Percentiles rank a stretch among this genome's conserved stretches.
Conservation (phyloP, 2,113 vertebrate species). For the Hucho hucho region DNA sequence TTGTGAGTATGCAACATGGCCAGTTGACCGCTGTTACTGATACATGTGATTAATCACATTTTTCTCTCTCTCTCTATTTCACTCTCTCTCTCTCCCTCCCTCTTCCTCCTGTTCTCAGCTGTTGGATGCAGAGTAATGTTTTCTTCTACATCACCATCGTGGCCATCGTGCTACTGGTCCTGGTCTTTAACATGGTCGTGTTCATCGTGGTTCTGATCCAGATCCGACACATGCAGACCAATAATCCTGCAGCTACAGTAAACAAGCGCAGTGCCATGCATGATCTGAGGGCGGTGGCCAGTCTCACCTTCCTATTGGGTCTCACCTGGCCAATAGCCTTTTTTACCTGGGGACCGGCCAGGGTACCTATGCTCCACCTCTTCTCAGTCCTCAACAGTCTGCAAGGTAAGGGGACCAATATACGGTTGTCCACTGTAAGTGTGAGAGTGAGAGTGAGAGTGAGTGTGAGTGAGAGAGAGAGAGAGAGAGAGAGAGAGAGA, state of each 20-base stretch:
- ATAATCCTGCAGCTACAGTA: conserved; percentile 53
- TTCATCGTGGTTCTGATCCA: conserved; percentile 83
- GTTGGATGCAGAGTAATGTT: conserved; percentile 79
- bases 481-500: background rate
- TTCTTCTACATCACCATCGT: conserved; percentile 80
- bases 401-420: conserved; percentile 75
- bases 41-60: background rate
- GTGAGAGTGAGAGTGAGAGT: background rate
- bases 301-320: conserved; percentile 85
- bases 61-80: background rate
- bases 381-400: conserved; percentile 85
- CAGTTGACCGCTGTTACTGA: too few relatives aligned
- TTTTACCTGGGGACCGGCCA: conserved; percentile 78
- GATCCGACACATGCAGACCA: conserved; percentile 72
- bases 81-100: background rate
- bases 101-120: conserved; percentile 69
- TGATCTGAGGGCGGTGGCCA: conserved; percentile 77
- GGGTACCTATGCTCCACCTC: conserved; percentile 78
- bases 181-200: conserved; percentile 78
- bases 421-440: background rate
- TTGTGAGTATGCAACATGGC: conserved; percentile 77
- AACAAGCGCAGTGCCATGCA: conserved; percentile 52
- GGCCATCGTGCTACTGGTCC: conserved; percentile 76
- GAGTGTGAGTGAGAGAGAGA: background rate
- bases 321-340: conserved; percentile 85